Base-by-base conservation (phyloP, 2,888 invertebrate species). In the Leptura quadrifasciata region DNA sequence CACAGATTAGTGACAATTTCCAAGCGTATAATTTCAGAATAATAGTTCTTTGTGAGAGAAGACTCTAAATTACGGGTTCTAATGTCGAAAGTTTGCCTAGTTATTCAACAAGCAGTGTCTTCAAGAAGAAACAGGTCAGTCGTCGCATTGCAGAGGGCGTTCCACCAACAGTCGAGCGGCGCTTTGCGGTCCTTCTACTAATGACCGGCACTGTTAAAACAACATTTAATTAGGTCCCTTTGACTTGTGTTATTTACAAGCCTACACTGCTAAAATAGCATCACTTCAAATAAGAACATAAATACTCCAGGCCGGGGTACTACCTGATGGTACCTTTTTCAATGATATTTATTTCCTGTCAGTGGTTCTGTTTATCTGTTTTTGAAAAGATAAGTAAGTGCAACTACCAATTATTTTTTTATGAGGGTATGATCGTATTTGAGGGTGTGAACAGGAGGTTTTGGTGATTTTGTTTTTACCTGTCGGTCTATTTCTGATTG, bases 151-250 rank as follows among this genome's bases (percentile, higher is more conserved):
- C 57, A 47, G 61, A 76, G 77, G 76, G 76, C 73, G 74, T 73
- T 78, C 63, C 52, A 71, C 79, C 77, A 78, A 75, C 74, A 76
- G 79, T 76, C 77, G 52, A 79, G 75, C 83, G 81, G 82, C 83
- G 83, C 86, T 88, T 88, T 88, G 88, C 85, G 88, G 87, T 86
- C 84, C 86, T 79, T 84, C 81, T 84, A 87, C 88, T 88, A 88
- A 88, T 88, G 88, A 88, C 88, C 86, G 80, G 86, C 84, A 83
- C 81, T 84, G 87, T 87, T 88, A 88, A 87, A 86, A 88, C 88
- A 88, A 87, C 88, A 88, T 88, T 88, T 88, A 88, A 88, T 88
- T 88, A 88, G 88, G 87, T 83, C 86, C 86, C 81, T 85, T 85
- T 84, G 84, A 81, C 84, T 85, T 78, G 81, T 80, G 82, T 82